Percentiles rank a stretch among this genome's conserved stretches.
Evolutionary conservation across 2,797 vertebrate species (phyloP).

Genomic region (Ceyx erithaca): DNA sequence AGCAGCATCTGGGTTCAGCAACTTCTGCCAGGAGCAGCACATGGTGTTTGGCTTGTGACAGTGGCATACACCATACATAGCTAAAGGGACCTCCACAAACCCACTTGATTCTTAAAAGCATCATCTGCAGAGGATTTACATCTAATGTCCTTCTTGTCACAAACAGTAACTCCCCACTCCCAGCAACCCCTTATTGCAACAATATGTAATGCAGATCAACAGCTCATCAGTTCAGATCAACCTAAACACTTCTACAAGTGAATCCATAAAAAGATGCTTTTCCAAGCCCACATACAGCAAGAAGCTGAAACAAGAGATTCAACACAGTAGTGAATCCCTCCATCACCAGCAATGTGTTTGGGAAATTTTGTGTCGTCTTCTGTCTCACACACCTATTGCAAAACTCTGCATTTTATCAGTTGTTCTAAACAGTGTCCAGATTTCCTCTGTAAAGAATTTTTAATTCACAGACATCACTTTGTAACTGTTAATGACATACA

Average conservation of each 20-base stretch:
- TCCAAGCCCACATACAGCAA: not conserved
- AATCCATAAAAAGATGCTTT: not conserved
- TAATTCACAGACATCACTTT: not conserved
- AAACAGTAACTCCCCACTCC: not conserved
- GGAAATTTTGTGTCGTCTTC: not conserved
- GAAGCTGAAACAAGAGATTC: not conserved
- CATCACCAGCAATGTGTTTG: not conserved
- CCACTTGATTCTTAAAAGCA: not conserved
- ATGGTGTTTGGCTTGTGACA: not conserved
- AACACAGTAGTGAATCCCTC: not conserved
- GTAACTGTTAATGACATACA: not conserved
- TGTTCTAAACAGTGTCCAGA: not conserved
- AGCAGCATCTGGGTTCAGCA: not conserved
- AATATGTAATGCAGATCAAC: not conserved
- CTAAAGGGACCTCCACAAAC: not conserved
- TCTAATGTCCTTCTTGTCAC: slow-evolving; percentile 37
- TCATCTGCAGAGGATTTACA: slow-evolving; percentile 14
- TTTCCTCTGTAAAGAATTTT: slow-evolving; percentile 9
- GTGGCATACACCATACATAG: not conserved
- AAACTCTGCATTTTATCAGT: not conserved
- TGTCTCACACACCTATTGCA: not conserved
- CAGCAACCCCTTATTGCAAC: not conserved
- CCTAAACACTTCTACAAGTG: not conserved
- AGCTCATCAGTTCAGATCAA: not conserved
- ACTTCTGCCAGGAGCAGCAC: not conserved